These are phyloP conservation scores for Paragorgia papillata DNA, from an alignment of 92 coral and sea anemone genomes.

Conservation along the genomic window DNA sequence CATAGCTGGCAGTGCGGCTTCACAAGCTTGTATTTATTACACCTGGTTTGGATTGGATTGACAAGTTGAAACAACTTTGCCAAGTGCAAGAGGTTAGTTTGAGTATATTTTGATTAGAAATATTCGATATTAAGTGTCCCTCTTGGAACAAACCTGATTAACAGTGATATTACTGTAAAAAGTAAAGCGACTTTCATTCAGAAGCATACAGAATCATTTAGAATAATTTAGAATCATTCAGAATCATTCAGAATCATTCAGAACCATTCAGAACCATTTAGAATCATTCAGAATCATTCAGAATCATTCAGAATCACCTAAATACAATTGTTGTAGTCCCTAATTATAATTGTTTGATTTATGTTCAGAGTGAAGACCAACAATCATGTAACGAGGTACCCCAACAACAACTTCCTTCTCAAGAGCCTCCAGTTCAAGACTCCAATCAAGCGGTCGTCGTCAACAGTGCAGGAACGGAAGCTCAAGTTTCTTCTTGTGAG, in stretches of 20 bases:
- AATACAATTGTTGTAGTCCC: too few species aligned
- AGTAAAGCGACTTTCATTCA: too few species aligned
- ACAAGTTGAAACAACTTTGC: not conserved
- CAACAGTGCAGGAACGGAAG: not conserved
- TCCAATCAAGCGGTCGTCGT: not conserved
- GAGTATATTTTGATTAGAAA: not conserved
- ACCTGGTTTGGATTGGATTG: conserved; percentile 1
- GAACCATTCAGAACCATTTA: too few species aligned
- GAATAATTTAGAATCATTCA: too few species aligned
- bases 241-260: too few species aligned
- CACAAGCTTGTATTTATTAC: not conserved
- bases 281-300: too few species aligned
- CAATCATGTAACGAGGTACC: not conserved
- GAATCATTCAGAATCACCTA: too few species aligned
- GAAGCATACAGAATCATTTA: too few species aligned
- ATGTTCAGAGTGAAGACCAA: not conserved
- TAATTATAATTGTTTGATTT: not conserved
- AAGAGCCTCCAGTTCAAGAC: not conserved
- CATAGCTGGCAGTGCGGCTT: conserved; percentile 4
- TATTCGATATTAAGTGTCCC: too few species aligned
- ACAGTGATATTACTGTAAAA: too few species aligned
- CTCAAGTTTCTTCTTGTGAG: not conserved
- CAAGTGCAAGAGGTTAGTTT: not conserved
- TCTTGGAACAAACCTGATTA: too few species aligned
- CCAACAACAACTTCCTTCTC: not conserved